phyloP scores from a whole-genome alignment of 2,888 invertebrate genomes.

The Philereme vetulata region DNA sequence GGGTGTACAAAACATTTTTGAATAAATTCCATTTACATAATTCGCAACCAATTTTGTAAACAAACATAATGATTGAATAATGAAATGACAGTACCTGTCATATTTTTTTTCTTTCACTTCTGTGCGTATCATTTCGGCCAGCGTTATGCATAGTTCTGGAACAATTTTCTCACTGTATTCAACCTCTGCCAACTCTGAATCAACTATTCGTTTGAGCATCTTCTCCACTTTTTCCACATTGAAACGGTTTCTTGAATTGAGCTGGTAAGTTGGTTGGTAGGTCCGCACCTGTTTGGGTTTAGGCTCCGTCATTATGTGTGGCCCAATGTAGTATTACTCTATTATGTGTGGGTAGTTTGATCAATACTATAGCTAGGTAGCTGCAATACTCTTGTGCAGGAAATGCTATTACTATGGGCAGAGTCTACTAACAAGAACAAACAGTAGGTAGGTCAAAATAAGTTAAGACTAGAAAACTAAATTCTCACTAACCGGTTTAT shows the following conservation, averaged over 20 bases:
- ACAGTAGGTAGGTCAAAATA: neutral
- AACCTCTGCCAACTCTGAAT: conserved; percentile 84
- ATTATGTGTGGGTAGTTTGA: conserved; percentile 45
- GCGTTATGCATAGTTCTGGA: conserved; percentile 81
- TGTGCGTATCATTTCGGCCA: conserved; percentile 84
- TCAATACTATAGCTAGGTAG: conserved; percentile 48
- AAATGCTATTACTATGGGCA: neutral
- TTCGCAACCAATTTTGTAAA: conserved; percentile 5
- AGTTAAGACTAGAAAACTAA: neutral
- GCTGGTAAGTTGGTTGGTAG: conserved; percentile 86
- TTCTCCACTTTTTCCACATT: conserved; percentile 84
- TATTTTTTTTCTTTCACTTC: conserved; percentile 86
- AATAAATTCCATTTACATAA: no score
- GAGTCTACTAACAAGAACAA: neutral
- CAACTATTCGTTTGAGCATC: conserved; percentile 83
- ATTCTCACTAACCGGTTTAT: conserved; percentile 51
- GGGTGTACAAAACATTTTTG: neutral
- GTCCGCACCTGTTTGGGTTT: conserved; percentile 70
- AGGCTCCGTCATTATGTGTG: conserved; percentile 53
- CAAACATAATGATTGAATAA: neutral
- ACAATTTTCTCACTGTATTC: conserved; percentile 85
- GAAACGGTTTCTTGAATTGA: conserved; percentile 86
- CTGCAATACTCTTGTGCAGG: neutral
- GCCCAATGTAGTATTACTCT: no score
- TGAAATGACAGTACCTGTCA: conserved; percentile 79